Percentiles rank a stretch among this genome's conserved stretches.
Conservation (phyloP, 2,797 vertebrate species). For the Phaenicophaeus curvirostris region DNA sequence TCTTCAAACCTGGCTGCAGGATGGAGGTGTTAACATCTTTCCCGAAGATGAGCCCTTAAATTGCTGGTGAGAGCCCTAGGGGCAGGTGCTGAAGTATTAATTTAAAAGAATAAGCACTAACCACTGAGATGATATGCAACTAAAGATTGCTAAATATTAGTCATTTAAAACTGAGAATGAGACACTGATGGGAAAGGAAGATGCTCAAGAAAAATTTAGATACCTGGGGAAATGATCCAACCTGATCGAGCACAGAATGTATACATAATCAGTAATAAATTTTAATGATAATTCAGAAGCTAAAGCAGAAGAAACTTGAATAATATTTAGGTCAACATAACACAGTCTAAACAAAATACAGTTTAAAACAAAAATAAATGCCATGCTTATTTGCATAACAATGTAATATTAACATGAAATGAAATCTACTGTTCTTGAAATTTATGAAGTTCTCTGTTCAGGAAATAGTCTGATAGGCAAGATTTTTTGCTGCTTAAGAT, state of each 20-base stretch:
- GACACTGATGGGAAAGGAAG: not conserved
- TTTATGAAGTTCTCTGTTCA: not conserved
- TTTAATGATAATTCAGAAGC: not conserved
- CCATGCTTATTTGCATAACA: not conserved
- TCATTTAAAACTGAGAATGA: constrained; percentile 36
- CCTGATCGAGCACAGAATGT: not conserved
- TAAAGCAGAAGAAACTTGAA: not conserved
- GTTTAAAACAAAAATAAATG: not conserved
- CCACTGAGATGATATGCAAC: constrained; percentile 18
- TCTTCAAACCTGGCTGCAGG: not conserved
- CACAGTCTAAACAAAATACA: no score
- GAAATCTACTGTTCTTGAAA: not conserved
- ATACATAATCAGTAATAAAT: not conserved
- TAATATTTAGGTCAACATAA: not conserved
- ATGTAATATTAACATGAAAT: not conserved
- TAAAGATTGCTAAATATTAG: constrained; percentile 49
- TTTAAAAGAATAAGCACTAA: constrained; percentile 44
- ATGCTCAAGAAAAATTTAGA: not conserved
- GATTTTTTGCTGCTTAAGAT: not conserved
- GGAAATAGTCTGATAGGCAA: not conserved
- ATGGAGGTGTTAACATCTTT: not conserved
- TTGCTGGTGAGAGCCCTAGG: not conserved
- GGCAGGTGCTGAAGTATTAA: constrained; percentile 35
- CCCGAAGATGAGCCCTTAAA: constrained; percentile 1
- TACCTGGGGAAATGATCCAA: not conserved